Percentiles rank a stretch among this genome's conserved stretches.
These are phyloP conservation scores for Malacoraja senta DNA, from an alignment of 2,797 vertebrate genomes.

Conservation along the genomic window DNA sequence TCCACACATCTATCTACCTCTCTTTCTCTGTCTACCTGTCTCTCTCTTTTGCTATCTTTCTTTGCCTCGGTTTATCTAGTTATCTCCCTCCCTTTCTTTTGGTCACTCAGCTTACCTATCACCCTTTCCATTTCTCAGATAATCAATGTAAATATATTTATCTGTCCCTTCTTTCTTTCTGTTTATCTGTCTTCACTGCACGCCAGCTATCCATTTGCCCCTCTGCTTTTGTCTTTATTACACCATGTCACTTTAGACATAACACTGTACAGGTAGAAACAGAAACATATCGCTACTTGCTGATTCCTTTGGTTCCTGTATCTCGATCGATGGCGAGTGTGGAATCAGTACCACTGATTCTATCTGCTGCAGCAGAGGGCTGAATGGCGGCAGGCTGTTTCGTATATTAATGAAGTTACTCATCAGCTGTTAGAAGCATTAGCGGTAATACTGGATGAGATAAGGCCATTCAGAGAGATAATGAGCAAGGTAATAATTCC, in stretches of 20 bases:
- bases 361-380: slow-evolving; percentile 64
- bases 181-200: too few relatives aligned
- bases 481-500: slow-evolving; percentile 84
- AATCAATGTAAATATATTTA: too few relatives aligned
- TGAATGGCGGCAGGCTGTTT: slow-evolving; percentile 71
- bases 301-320: slow-evolving; percentile 65
- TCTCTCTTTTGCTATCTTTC: too few relatives aligned
- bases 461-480: slow-evolving; percentile 83
- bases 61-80: too few relatives aligned
- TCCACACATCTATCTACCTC: too few relatives aligned
- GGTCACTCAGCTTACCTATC: too few relatives aligned
- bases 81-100: too few relatives aligned
- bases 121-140: too few relatives aligned
- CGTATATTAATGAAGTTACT: slow-evolving; percentile 79
- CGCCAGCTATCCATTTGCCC: too few relatives aligned
- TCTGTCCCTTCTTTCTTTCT: too few relatives aligned
- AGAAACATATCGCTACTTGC: too few relatives aligned
- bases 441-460: slow-evolving; percentile 82
- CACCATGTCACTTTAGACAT: background rate
- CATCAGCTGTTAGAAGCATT: slow-evolving; percentile 76
- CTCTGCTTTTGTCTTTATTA: background rate
- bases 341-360: slow-evolving; percentile 63
- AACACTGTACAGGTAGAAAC: background rate
- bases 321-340: slow-evolving; percentile 64
- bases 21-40: too few relatives aligned